Percentiles rank a stretch among this genome's conserved stretches.
Evolutionary conservation across 2,113 vertebrate genomes (phyloP).

Genomic region (Oplegnathus fasciatus): DNA sequence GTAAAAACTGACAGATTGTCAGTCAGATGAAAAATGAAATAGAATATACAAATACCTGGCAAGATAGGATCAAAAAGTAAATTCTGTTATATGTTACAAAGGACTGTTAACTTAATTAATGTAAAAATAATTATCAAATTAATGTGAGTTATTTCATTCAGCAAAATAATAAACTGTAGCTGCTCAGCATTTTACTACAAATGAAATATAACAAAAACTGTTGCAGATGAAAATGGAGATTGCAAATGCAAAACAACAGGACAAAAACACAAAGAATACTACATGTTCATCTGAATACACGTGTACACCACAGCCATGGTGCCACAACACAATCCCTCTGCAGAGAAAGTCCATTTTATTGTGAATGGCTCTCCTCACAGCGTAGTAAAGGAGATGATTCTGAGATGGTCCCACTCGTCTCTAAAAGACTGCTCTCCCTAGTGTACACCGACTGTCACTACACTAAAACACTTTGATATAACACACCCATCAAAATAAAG

Average conservation of each 20-base stretch:
- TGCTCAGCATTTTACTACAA: background rate
- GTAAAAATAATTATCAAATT: background rate
- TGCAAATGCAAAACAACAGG: background rate
- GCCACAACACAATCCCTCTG: background rate
- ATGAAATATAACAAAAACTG: background rate
- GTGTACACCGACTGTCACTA: constrained; percentile 67
- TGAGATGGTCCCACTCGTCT: constrained; percentile 1
- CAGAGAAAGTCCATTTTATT: constrained; percentile 6
- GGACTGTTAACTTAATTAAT: background rate
- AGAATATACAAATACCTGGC: background rate
- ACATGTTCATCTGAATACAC: background rate
- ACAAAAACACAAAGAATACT: background rate
- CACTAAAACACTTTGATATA: constrained; percentile 29
- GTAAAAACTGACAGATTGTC: background rate
- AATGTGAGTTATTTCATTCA: background rate
- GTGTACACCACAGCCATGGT: background rate
- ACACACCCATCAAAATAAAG: background rate
- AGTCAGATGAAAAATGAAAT: background rate
- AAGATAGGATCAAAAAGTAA: background rate
- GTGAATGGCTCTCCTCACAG: background rate
- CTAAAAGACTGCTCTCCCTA: constrained; percentile 69
- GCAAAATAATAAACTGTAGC: background rate
- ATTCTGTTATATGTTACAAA: background rate
- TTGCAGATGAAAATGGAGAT: background rate
- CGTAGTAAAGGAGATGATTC: background rate